Conservation (phyloP, 2,113 vertebrate genomes). For the Oreotrochilus melanogaster region DNA sequence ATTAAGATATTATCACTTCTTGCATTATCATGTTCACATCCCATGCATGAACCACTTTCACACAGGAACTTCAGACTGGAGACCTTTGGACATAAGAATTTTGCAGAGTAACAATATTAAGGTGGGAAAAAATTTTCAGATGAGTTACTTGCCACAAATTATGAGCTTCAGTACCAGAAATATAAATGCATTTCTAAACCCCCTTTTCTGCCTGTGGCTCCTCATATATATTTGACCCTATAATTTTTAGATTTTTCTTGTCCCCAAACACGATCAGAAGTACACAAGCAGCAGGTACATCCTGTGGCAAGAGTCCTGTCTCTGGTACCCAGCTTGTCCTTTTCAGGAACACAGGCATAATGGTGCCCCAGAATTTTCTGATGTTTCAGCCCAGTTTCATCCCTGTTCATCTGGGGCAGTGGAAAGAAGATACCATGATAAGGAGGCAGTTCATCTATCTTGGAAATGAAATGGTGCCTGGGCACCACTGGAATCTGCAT, state of each 20-base stretch:
- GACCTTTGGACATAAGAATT: not conserved
- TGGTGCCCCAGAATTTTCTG: not conserved
- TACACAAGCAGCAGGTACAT: not conserved
- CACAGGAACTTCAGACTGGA: not conserved
- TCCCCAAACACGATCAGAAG: not conserved
- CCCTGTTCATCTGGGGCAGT: not conserved
- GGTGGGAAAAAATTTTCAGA: not conserved
- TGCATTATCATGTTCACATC: not conserved
- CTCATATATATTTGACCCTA: not conserved
- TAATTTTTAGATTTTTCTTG: not conserved
- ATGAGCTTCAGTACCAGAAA: not conserved
- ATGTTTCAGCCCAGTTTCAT: not conserved
- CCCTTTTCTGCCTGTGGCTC: not conserved
- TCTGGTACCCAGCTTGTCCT: not conserved
- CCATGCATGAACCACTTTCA: constrained; percentile 28
- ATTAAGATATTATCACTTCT: constrained; percentile 17
- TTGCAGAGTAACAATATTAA: not conserved
- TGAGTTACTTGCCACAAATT: not conserved
- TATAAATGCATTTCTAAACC: not conserved
- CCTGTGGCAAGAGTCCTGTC: not conserved
- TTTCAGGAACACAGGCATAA: accelerated
- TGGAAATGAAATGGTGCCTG: not conserved
- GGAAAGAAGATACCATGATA: not conserved
- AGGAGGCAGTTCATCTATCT: not conserved
- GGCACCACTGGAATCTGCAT: not conserved